Evolutionary conservation across 1,140 invertebrate species (phyloP).

Genomic region (Dendroctonus ponderosae): DNA sequence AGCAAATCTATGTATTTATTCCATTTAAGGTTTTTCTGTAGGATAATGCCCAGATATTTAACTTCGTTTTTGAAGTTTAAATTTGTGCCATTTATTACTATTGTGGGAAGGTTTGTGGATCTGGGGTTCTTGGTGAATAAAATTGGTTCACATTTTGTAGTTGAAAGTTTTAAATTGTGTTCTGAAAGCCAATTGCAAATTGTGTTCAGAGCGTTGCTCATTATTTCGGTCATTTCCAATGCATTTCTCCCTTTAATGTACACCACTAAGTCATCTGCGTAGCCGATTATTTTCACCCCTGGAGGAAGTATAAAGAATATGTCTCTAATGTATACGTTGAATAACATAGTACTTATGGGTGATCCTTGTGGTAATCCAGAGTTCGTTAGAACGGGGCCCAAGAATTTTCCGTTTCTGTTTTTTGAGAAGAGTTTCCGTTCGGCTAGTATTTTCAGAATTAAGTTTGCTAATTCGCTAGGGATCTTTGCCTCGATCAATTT

Average conservation of each 20-base stretch:
- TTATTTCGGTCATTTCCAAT: background rate
- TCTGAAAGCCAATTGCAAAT: slow-evolving; percentile 13
- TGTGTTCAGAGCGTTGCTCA: slow-evolving; percentile 5
- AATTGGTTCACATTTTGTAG: slow-evolving; percentile 21
- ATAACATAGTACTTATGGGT: slow-evolving; percentile 25
- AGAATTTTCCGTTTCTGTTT: slow-evolving; percentile 3
- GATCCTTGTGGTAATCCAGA: slow-evolving; percentile 26
- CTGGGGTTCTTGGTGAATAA: slow-evolving; percentile 21
- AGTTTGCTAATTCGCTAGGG: slow-evolving; percentile 3
- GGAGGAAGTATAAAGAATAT: slow-evolving; percentile 2
- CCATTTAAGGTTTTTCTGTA: slow-evolving; percentile 26
- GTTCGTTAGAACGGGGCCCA: slow-evolving; percentile 3
- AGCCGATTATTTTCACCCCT: slow-evolving; percentile 12
- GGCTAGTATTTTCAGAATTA: slow-evolving; percentile 7
- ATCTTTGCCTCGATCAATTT: slow-evolving; percentile 5
- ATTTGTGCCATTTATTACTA: background rate
- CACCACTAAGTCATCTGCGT: slow-evolving; percentile 27
- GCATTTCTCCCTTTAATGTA: slow-evolving; percentile 6
- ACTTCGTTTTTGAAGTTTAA: slow-evolving; percentile 5
- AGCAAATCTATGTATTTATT: slow-evolving; percentile 23
- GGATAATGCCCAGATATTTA: slow-evolving; percentile 28
- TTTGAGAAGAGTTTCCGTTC: slow-evolving; percentile 5
- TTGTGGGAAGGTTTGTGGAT: background rate
- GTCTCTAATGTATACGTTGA: slow-evolving; percentile 27
- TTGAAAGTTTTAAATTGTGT: slow-evolving; percentile 7